Evolutionary conservation across 1,140 invertebrate species (phyloP).

Genomic region (Plutomurus gul): DNA sequence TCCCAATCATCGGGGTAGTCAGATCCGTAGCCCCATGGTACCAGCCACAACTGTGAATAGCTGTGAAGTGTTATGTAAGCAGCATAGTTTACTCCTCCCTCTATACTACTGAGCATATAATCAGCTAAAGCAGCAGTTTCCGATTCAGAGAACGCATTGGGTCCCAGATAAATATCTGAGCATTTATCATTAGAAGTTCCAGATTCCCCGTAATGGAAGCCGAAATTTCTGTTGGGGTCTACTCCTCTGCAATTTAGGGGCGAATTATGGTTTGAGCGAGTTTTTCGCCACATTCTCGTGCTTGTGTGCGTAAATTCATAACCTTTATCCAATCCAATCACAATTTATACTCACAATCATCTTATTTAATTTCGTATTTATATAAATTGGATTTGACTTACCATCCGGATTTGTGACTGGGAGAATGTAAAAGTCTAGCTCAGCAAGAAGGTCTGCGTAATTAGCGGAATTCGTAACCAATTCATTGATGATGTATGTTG

Average conservation of each 20-base stretch:
- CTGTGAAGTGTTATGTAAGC: slow-evolving; percentile 57
- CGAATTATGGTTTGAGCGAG: slow-evolving; percentile 32
- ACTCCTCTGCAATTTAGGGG: slow-evolving; percentile 47
- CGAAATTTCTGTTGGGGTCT: slow-evolving; percentile 54
- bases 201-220: slow-evolving; percentile 64
- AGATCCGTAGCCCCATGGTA: slow-evolving; percentile 8
- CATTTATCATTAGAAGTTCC: slow-evolving; percentile 67
- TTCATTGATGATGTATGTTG: slow-evolving; percentile 62
- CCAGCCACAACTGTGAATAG: slow-evolving; percentile 58
- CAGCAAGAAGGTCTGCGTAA: not conserved
- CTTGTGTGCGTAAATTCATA: slow-evolving; percentile 64
- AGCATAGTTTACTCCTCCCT: slow-evolving; percentile 38
- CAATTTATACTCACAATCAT: not conserved
- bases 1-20: not conserved
- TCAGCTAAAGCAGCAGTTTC: slow-evolving; percentile 63
- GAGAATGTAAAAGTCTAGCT: slow-evolving; percentile 65
- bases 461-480: slow-evolving; percentile 54
- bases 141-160: slow-evolving; percentile 71
- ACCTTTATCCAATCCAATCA: not conserved
- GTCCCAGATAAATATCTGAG: slow-evolving; percentile 71
- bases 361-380: not conserved
- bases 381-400: slow-evolving; percentile 56
- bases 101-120: not conserved
- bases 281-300: slow-evolving; percentile 54
- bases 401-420: slow-evolving; percentile 75